A percentile compares a stretch with the other conserved stretches of the same genome.
Conservation (phyloP, 2,888 invertebrate genomes). For the Tholera decimalis region DNA sequence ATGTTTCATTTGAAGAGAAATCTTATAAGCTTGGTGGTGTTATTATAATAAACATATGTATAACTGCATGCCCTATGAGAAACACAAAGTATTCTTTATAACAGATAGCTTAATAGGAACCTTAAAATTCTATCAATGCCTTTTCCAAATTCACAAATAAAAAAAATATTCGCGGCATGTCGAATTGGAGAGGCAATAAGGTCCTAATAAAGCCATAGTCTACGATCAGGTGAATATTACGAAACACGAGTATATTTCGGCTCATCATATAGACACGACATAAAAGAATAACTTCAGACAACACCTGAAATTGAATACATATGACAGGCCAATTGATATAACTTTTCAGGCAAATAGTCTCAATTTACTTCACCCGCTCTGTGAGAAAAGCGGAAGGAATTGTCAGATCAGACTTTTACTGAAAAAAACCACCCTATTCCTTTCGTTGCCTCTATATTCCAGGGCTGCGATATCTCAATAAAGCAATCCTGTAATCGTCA, state of each 20-base stretch:
- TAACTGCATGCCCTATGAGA: neutral
- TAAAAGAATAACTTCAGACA: constrained; percentile 7
- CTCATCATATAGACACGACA: neutral
- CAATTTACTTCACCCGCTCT: no score
- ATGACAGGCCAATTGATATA: no score
- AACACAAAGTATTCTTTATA: neutral
- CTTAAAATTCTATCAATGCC: constrained; percentile 11
- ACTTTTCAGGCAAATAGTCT: no score
- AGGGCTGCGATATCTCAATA: no score
- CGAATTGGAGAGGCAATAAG: constrained; percentile 58
- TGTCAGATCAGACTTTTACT: no score
- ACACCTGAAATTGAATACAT: no score
- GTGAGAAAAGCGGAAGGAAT: no score
- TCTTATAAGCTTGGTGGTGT: no score
- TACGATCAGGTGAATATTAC: constrained; percentile 64
- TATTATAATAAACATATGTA: neutral
- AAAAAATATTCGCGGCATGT: constrained; percentile 52
- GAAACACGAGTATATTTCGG: constrained; percentile 55
- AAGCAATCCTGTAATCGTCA: no score
- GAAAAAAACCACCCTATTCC: no score
- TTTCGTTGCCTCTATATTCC: no score
- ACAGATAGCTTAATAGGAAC: neutral
- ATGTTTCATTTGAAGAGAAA: no score
- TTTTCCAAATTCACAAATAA: constrained; percentile 41
- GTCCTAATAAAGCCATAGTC: constrained; percentile 60